Conservation (phyloP, 2,113 vertebrate species). For the Turdus rufiventris region DNA sequence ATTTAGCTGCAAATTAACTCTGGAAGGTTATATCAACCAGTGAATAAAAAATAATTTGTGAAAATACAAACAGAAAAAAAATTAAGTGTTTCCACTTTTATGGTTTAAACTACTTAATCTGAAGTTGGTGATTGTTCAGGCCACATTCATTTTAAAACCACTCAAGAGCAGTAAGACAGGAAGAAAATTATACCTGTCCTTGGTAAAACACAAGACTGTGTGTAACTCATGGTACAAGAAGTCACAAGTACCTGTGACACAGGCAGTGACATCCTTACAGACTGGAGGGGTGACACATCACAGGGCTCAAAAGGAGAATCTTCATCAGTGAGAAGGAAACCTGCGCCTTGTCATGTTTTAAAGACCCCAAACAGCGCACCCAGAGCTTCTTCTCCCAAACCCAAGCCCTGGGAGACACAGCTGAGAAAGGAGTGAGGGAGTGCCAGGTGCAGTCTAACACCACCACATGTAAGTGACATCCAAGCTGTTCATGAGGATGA, state of each 20-base stretch:
- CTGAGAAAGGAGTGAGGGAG: not conserved
- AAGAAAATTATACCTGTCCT: not conserved
- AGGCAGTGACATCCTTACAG: fast-evolving
- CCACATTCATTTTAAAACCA: not conserved
- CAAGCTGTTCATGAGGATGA: not conserved
- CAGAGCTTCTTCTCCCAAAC: not conserved
- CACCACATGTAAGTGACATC: not conserved
- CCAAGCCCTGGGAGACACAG: not conserved
- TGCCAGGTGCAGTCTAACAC: not conserved
- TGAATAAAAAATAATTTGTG: not conserved
- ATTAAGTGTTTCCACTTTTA: not conserved
- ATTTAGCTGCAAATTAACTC: not conserved
- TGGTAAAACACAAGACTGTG: not conserved
- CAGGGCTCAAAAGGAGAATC: not conserved
- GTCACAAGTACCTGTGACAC: fast-evolving
- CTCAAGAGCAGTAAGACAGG: not conserved
- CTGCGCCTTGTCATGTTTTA: not conserved
- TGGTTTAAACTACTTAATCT: not conserved
- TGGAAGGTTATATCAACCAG: not conserved
- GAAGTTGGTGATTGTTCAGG: not conserved
- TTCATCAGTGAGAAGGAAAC: not conserved
- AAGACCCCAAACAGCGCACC: not conserved
- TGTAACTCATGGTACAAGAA: not conserved
- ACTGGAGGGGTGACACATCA: not conserved
- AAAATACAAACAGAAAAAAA: not conserved